phyloP scores from a whole-genome alignment of 1,140 invertebrate genomes.

The Steinernema feltiae region DNA sequence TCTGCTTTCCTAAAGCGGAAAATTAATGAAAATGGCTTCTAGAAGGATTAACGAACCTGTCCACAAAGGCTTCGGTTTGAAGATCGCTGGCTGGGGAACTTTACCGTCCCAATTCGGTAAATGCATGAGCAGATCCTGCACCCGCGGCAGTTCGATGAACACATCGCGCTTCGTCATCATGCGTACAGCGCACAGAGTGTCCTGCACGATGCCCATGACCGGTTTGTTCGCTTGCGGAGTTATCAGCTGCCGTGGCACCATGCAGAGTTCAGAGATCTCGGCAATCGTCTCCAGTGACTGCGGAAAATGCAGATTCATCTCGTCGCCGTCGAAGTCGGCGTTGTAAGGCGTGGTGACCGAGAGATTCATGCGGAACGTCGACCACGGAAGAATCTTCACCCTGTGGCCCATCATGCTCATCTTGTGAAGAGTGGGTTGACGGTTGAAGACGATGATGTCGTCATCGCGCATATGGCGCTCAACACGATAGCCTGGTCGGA shows the following conservation, averaged over 20 bases:
- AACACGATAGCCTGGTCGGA: constrained; percentile 95
- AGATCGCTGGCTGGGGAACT: constrained; percentile 92
- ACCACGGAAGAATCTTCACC: constrained; percentile 88
- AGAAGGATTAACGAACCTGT: constrained; percentile 77
- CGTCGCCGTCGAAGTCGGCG: constrained; percentile 99
- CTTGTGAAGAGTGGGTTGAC: constrained; percentile 97
- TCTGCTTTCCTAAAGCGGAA: constrained; percentile 88
- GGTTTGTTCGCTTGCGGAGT: constrained; percentile 89
- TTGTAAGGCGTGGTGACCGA: constrained; percentile 93
- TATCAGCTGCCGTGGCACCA: constrained; percentile 94
- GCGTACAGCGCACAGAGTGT: constrained; percentile 93
- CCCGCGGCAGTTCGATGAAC: constrained; percentile 91
- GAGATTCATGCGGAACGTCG: constrained; percentile 88
- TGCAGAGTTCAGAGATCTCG: constrained; percentile 93
- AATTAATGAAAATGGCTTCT: no score
- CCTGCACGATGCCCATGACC: constrained; percentile 99
- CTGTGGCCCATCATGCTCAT: constrained; percentile 99
- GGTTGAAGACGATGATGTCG: constrained; percentile 97
- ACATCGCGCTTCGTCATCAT: constrained; percentile 99
- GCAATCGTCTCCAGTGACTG: constrained; percentile 97
- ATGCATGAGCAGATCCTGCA: constrained; percentile 98
- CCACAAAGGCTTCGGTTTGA: constrained; percentile 96
- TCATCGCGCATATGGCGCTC: constrained; percentile 95
- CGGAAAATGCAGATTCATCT: constrained; percentile 99
- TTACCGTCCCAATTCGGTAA: constrained; percentile 98